A percentile compares a stretch with the other conserved stretches of the same genome.
phyloP scores from a whole-genome alignment of 2,888 invertebrate species.

The Hemicrepidius hirtus region DNA sequence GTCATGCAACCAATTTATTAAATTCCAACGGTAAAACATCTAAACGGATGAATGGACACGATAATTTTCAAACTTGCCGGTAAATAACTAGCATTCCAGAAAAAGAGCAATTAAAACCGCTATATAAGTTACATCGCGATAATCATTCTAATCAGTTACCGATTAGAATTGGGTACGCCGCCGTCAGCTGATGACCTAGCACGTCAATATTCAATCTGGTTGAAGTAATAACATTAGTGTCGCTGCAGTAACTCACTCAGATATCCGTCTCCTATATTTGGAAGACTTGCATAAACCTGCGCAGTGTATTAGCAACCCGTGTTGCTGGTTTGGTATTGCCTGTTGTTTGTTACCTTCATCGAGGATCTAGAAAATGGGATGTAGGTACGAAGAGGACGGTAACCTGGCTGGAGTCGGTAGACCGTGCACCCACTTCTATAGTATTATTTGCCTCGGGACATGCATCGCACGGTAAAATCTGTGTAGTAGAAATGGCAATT shows the following conservation, averaged over 20 bases:
- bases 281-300: background rate
- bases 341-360: conserved; percentile 22
- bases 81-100: conserved; percentile 10
- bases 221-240: conserved; percentile 20
- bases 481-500: background rate
- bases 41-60: conserved; percentile 17
- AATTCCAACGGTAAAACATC: conserved; percentile 16
- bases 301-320: background rate
- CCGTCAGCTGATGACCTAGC: conserved; percentile 30
- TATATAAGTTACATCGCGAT: conserved; percentile 20
- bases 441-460: conserved; percentile 31
- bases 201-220: conserved; percentile 23
- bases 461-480: conserved; percentile 32
- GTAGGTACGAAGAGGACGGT: conserved; percentile 49
- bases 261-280: conserved; percentile 16
- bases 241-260: conserved; percentile 18
- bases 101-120: conserved; percentile 15
- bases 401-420: conserved; percentile 51
- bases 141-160: background rate
- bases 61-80: conserved; percentile 4
- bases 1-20: conserved; percentile 17
- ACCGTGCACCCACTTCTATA: conserved; percentile 51
- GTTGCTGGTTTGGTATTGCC: background rate
- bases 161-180: conserved; percentile 4
- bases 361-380: conserved; percentile 37